Evolutionary conservation across 2,797 vertebrate genomes (phyloP).

Genomic region (Lepus oiostolus): DNA sequence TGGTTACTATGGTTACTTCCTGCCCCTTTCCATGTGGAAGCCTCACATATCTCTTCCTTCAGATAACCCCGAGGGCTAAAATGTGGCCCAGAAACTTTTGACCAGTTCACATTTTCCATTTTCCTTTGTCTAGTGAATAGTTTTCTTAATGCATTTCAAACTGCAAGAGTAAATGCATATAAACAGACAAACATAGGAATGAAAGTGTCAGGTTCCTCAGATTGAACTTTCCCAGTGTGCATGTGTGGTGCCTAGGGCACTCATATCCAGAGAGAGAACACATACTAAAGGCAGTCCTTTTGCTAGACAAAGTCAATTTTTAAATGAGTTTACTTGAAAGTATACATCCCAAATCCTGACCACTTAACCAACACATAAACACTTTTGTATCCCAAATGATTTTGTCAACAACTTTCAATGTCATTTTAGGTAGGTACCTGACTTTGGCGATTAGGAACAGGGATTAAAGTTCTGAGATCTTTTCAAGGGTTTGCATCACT

Average conservation of each 20-base stretch:
- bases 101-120: not conserved
- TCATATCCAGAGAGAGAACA: not conserved
- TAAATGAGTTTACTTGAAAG: not conserved
- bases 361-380: not conserved
- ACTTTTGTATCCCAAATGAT: not conserved
- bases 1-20: constrained; percentile 71
- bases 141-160: constrained; percentile 22
- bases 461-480: constrained; percentile 25
- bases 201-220: not conserved
- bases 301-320: constrained; percentile 5
- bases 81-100: constrained; percentile 34
- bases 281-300: not conserved
- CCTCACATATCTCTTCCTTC: not conserved
- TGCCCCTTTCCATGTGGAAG: constrained; percentile 4
- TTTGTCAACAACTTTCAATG: constrained; percentile 35
- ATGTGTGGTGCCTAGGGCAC: not conserved
- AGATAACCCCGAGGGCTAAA: not conserved
- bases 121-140: not conserved
- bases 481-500: not conserved
- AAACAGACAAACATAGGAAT: not conserved
- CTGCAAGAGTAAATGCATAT: constrained; percentile 10
- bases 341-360: not conserved
- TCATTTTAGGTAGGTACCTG: constrained; percentile 7
- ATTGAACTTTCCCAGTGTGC: not conserved
- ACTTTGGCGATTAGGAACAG: not conserved